Conservation (phyloP, 2,888 invertebrate species). For the Sphaeridia pumilis region DNA sequence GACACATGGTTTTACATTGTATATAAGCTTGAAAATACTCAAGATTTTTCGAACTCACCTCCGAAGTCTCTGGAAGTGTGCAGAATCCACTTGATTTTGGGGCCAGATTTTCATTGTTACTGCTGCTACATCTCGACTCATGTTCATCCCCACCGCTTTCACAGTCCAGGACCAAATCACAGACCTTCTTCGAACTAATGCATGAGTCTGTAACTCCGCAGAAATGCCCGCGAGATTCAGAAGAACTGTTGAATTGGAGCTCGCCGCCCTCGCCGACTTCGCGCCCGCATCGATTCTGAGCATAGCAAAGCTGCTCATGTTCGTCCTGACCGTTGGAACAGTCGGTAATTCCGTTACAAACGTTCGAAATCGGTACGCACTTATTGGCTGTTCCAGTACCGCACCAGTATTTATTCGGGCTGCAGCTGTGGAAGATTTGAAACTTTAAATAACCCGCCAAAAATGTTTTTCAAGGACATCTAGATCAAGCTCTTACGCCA, state of each 20-base stretch:
- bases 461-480: background rate
- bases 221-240: background rate
- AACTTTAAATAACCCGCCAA: background rate
- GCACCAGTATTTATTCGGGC: background rate
- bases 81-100: no score
- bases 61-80: background rate
- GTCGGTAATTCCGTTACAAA: background rate
- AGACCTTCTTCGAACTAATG: background rate
- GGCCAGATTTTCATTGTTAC: no score
- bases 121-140: background rate
- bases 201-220: background rate
- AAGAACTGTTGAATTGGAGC: background rate
- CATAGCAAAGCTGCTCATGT: background rate
- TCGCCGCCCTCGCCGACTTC: background rate
- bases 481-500: background rate
- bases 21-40: background rate
- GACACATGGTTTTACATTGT: background rate
- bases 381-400: background rate
- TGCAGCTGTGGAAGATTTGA: background rate
- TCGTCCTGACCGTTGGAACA: slow-evolving; percentile 1
- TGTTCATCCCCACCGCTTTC: background rate
- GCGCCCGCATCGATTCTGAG: background rate
- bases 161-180: background rate
- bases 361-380: background rate
- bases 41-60: background rate